Evolutionary conservation across 2,888 invertebrate genomes (phyloP).

Genomic region (Desoria tigrina): DNA sequence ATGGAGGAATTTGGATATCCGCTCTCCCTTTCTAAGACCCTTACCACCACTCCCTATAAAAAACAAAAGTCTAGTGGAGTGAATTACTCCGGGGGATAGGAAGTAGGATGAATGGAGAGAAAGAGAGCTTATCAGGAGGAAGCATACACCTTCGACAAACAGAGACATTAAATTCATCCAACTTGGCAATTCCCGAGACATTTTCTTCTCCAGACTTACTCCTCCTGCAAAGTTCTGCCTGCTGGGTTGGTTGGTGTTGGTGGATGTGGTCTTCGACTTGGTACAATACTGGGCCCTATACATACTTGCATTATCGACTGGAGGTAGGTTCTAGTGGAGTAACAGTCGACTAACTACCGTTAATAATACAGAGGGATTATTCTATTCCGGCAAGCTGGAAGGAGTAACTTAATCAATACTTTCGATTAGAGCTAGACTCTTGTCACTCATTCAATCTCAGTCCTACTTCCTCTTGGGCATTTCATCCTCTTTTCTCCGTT

Average conservation of each 20-base stretch:
- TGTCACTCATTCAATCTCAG: conserved; percentile 18
- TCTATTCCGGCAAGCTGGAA: background rate
- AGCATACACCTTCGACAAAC: conserved; percentile 25
- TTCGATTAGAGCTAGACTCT: conserved; percentile 11
- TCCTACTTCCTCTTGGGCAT: conserved; percentile 8
- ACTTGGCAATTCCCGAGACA: conserved; percentile 34
- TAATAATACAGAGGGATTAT: too few species aligned
- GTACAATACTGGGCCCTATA: too few species aligned
- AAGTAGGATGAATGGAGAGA: conserved; percentile 1
- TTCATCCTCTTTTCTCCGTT: conserved; percentile 23
- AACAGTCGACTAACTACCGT: too few species aligned
- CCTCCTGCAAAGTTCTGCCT: too few species aligned
- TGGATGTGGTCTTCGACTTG: too few species aligned
- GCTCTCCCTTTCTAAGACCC: conserved; percentile 3
- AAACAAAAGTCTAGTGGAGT: conserved; percentile 18
- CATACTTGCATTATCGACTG: too few species aligned
- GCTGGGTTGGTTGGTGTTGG: too few species aligned
- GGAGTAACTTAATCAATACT: conserved; percentile 13
- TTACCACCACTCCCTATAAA: conserved; percentile 11
- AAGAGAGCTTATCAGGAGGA: conserved; percentile 20
- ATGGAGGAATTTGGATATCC: conserved; percentile 16
- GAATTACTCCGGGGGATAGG: background rate
- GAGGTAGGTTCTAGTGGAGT: too few species aligned
- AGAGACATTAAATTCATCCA: conserved; percentile 37
- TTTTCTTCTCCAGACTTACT: conserved; percentile 21